These are phyloP conservation scores for Drosophila virilis DNA, from an alignment of 1,140 invertebrate species.

Conservation along the genomic window DNA sequence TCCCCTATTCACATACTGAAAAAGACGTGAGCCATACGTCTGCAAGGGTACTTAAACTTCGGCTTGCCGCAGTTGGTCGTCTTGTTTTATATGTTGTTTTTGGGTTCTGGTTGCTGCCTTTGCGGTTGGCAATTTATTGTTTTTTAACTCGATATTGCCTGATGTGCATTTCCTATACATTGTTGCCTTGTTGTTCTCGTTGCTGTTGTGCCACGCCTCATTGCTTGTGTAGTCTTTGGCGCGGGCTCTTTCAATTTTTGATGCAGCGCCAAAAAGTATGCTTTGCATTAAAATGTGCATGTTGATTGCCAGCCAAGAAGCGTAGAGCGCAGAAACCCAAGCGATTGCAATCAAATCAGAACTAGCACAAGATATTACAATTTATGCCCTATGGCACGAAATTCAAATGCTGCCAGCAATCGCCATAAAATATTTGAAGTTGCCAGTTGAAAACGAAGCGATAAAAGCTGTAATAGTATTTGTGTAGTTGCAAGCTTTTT, in stretches of 20 bases:
- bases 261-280: slow-evolving; percentile 70
- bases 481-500: too few relatives aligned
- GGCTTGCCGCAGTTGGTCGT: too few relatives aligned
- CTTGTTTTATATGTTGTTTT: slow-evolving; percentile 10
- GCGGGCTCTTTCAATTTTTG: slow-evolving; percentile 59
- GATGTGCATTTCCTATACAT: slow-evolving; percentile 33
- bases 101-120: slow-evolving; percentile 9
- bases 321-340: slow-evolving; percentile 21
- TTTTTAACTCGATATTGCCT: slow-evolving; percentile 71
- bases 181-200: background rate
- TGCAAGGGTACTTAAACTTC: too few relatives aligned
- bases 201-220: slow-evolving; percentile 51
- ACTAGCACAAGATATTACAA: slow-evolving; percentile 15
- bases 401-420: slow-evolving; percentile 4
- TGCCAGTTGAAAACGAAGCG: background rate
- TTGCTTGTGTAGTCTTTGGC: slow-evolving; percentile 50
- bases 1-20: too few relatives aligned
- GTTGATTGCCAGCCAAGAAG: slow-evolving; percentile 66
- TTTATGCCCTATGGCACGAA: slow-evolving; percentile 8
- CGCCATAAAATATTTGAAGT: background rate
- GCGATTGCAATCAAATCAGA: slow-evolving; percentile 41
- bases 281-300: slow-evolving; percentile 65
- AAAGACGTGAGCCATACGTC: too few relatives aligned
- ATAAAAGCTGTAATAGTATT: background rate
- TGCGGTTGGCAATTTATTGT: slow-evolving; percentile 71